Percentiles rank a stretch among this genome's conserved stretches.
phyloP scores from a whole-genome alignment of 1,140 invertebrate species.

The Musca vetustissima region DNA sequence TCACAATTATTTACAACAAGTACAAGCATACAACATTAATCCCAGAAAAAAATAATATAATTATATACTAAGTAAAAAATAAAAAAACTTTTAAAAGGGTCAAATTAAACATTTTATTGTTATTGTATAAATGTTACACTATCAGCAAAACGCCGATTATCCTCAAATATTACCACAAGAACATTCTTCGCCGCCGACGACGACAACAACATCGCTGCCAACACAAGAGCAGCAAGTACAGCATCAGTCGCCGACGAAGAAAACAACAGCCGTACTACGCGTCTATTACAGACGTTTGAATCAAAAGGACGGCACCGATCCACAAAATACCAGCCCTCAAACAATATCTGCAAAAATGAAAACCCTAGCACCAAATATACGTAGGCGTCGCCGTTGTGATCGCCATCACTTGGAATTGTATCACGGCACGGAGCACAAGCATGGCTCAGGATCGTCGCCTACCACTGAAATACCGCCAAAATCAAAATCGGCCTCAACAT shows the following conservation, averaged over 20 bases:
- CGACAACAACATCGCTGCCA: conserved; percentile 36
- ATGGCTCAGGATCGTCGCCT: neutral
- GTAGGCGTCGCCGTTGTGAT: conserved; percentile 63
- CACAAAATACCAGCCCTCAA: conserved; percentile 28
- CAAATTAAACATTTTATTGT: too few species aligned
- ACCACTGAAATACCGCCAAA: neutral
- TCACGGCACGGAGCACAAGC: conserved; percentile 35
- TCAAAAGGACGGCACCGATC: conserved; percentile 38
- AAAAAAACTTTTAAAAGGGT: too few species aligned
- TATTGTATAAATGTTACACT: conserved; percentile 31
- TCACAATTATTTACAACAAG: neutral
- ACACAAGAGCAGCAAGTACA: conserved; percentile 34
- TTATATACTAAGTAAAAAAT: too few species aligned
- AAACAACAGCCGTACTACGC: conserved; percentile 42
- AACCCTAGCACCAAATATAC: conserved; percentile 66
- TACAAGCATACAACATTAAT: neutral
- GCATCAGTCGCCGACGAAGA: conserved; percentile 35
- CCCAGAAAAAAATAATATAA: neutral
- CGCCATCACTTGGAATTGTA: conserved; percentile 63
- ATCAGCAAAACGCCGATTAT: conserved; percentile 27
- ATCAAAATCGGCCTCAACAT: conserved; percentile 54
- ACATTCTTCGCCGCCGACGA: neutral
- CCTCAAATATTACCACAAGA: conserved; percentile 27
- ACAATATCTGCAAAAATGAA: conserved; percentile 59
- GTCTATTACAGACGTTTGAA: conserved; percentile 49